Base-by-base conservation (phyloP, 2,888 invertebrate genomes). In the Exocentrus adspersus region DNA sequence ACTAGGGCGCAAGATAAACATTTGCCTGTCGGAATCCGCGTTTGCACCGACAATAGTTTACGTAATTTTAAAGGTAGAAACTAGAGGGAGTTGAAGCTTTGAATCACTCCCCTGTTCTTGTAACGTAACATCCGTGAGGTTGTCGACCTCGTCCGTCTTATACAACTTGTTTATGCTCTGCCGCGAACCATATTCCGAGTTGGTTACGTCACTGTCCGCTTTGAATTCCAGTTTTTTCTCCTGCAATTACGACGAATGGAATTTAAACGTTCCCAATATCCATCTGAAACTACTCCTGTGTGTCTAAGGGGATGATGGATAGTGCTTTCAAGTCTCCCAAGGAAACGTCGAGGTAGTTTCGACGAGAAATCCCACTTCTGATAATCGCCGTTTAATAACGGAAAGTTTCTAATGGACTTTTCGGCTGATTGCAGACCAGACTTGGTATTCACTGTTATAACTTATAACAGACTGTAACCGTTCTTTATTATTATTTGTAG, bases 151-250 rank as follows among this genome's bases (percentile, higher is more conserved):
- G n/a, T 42, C 9, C 16, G 53, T 53, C 41, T 42, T 53, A 53
- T 41, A 53, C 21, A 53, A 53, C 53, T 53, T 53, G 53, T 53
- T 53, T 53, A 53, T 53, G 53, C 32, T 53, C 12, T 30, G 19
- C 41, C 12, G 41, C n/a, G 21, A 30, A 21, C 20, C 24, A 53
- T 42, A 53, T 41, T 53, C 41, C n/a, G 24, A 20, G 20, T 19
- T 10, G 41, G 42, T 42, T n/a, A 41, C n/a, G n/a, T n/a, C n/a
- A n/a, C n/a, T n/a, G n/a, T n/a, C n/a, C n/a, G 37, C 37, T n/a
- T 24, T 37, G n/a, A n/a, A n/a, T n/a, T n/a, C n/a, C n/a, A n/a
- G n/a, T n/a, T n/a, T n/a, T n/a, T n/a, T n/a, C n/a, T n/a, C n/a
- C n/a, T n/a, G 37, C 12, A 37, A 14, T 37, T 37, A 37, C 14